A percentile compares a stretch with the other conserved stretches of the same genome.
Conservation (phyloP, 2,888 invertebrate species). For the Vesta saturnalis region DNA sequence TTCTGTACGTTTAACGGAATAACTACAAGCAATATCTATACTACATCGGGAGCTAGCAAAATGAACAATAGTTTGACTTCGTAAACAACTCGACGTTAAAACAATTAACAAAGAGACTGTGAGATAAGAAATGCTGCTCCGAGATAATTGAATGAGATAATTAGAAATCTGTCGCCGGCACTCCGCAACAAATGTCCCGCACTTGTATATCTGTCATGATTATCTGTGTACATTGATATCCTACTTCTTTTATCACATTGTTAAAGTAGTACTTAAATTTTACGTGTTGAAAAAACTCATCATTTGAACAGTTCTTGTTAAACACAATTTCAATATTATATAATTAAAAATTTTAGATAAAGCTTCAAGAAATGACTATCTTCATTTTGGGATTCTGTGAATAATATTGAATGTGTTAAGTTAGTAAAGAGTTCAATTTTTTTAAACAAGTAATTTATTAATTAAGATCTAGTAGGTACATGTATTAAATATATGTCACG, state of each 20-base stretch:
- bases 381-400: too few relatives aligned
- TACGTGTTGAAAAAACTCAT: neutral
- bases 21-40: conserved; percentile 26
- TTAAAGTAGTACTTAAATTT: neutral
- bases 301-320: neutral
- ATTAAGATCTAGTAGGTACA: too few relatives aligned
- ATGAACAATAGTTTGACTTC: conserved; percentile 38
- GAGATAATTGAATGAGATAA: conserved; percentile 42
- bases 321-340: neutral
- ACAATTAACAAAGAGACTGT: conserved; percentile 39
- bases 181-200: conserved; percentile 41
- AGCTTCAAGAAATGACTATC: too few relatives aligned
- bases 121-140: conserved; percentile 38
- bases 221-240: conserved; percentile 32
- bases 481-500: too few relatives aligned
- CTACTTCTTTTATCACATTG: conserved; percentile 20
- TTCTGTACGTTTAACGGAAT: conserved; percentile 16
- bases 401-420: too few relatives aligned
- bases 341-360: neutral
- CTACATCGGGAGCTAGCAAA: conserved; percentile 27
- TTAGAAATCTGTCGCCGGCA: conserved; percentile 43
- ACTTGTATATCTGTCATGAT: conserved; percentile 37
- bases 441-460: too few relatives aligned
- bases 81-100: conserved; percentile 40
- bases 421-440: too few relatives aligned